phyloP scores from a whole-genome alignment of 2,113 vertebrate genomes.

The Campylomormyrus numenius region DNA sequence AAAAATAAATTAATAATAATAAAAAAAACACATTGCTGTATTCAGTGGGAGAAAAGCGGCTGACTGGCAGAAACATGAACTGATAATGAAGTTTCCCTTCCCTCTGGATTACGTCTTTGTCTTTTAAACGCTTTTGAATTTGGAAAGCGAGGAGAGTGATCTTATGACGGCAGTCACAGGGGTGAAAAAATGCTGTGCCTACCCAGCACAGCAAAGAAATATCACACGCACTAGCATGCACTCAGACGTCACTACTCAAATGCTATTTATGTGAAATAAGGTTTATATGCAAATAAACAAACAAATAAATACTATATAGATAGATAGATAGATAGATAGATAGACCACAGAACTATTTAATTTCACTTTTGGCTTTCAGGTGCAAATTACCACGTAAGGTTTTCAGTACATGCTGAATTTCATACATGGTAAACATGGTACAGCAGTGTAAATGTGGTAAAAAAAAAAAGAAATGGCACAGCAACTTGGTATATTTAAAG shows the following conservation, averaged over 20 bases:
- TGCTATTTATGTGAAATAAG: background rate
- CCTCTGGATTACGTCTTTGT: background rate
- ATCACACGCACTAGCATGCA: background rate
- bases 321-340: background rate
- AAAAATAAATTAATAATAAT: background rate
- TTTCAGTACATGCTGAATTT: background rate
- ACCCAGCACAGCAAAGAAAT: background rate
- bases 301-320: background rate
- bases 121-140: background rate
- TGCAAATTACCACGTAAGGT: background rate
- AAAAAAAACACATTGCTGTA: background rate
- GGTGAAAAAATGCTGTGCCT: background rate
- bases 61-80: background rate
- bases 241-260: background rate
- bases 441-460: background rate
- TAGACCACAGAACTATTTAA: background rate
- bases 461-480: background rate
- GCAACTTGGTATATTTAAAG: background rate
- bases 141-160: background rate
- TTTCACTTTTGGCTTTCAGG: background rate
- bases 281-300: background rate
- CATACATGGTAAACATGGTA: background rate
- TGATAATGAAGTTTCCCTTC: background rate
- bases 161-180: background rate
- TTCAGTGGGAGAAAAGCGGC: background rate